Conservation (phyloP, 2,888 invertebrate genomes). For the Apamea epomidion region DNA sequence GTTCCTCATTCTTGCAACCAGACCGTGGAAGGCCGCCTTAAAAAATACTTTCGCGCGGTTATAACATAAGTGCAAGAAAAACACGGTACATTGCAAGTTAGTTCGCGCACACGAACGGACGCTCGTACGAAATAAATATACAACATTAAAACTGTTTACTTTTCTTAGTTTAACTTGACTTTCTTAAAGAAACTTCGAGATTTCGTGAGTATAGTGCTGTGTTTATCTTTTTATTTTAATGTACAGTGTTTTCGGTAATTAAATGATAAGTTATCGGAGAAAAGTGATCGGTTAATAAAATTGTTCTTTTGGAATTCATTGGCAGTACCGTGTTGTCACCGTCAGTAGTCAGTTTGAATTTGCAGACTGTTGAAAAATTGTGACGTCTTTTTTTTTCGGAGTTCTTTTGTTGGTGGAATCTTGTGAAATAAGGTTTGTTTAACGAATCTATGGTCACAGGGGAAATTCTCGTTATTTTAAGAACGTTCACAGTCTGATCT, state of each 20-base stretch:
- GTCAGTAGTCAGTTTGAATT: constrained; percentile 27
- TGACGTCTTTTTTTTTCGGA: not conserved
- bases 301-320: not conserved
- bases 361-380: constrained; percentile 28
- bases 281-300: constrained; percentile 37
- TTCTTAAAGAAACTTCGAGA: constrained; percentile 47
- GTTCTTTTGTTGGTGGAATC: constrained; percentile 3
- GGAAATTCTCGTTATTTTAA: too few relatives aligned
- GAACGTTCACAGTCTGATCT: too few relatives aligned
- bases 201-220: constrained; percentile 48
- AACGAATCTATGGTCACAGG: not conserved
- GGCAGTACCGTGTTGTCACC: constrained; percentile 22
- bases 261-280: constrained; percentile 35
- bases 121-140: constrained; percentile 23
- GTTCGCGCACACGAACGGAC: constrained; percentile 35
- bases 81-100: constrained; percentile 32
- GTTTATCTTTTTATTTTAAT: constrained; percentile 15
- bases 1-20: constrained; percentile 37
- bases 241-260: constrained; percentile 34
- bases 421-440: constrained; percentile 38
- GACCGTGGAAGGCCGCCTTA: constrained; percentile 23
- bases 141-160: constrained; percentile 37
- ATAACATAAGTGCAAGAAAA: constrained; percentile 46
- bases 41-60: constrained; percentile 52
- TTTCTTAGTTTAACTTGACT: constrained; percentile 35